These are phyloP conservation scores for Aporophyla nigra DNA, from an alignment of 2,888 invertebrate species.

Conservation along the genomic window DNA sequence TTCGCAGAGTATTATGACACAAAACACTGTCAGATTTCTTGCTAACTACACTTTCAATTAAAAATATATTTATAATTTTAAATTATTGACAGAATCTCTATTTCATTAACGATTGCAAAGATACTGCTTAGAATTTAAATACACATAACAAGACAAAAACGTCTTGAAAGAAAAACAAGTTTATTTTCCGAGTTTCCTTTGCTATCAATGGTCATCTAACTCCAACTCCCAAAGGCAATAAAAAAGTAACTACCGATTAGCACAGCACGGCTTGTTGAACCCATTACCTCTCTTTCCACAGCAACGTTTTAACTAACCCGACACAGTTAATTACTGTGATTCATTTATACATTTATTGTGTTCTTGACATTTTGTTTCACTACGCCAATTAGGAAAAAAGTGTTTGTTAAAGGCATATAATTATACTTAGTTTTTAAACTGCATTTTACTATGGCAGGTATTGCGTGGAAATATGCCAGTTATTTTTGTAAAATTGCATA, in stretches of 20 bases:
- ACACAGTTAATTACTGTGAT: slow-evolving; percentile 30
- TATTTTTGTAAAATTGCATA: slow-evolving; percentile 17
- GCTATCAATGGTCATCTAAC: neutral
- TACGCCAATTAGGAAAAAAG: slow-evolving; percentile 26
- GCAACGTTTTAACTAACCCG: slow-evolving; percentile 18
- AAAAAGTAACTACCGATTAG: slow-evolving; percentile 1
- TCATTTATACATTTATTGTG: slow-evolving; percentile 24
- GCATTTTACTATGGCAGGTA: neutral
- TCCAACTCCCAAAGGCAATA: neutral
- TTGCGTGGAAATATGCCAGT: slow-evolving; percentile 27
- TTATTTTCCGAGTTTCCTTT: neutral
- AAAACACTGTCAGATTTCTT: neutral
- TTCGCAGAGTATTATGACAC: neutral
- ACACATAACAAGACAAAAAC: neutral
- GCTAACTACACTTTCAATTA: neutral
- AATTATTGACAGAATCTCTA: neutral
- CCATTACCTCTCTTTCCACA: slow-evolving; percentile 10
- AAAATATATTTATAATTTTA: neutral
- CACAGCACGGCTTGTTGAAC: slow-evolving; percentile 3
- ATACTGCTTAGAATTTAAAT: neutral
- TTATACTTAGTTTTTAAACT: slow-evolving; percentile 24
- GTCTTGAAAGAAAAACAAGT: neutral
- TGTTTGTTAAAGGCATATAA: slow-evolving; percentile 22
- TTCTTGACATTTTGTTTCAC: slow-evolving; percentile 51
- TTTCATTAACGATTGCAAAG: neutral